These are phyloP conservation scores for Perizoma affinitatum DNA, from an alignment of 2,888 invertebrate genomes.

Conservation along the genomic window DNA sequence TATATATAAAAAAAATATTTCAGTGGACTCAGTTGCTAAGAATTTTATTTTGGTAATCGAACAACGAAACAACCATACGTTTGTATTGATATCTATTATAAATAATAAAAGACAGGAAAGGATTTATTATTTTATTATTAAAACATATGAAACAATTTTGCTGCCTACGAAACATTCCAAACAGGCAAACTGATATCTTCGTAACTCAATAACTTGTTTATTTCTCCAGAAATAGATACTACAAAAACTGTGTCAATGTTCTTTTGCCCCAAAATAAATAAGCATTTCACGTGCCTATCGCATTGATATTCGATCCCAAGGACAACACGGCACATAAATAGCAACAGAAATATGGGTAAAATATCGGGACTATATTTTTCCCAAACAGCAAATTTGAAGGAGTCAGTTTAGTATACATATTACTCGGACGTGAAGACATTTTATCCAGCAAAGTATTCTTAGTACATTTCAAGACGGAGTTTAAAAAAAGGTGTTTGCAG, in stretches of 20 bases:
- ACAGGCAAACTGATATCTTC: no score
- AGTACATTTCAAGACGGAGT: no score
- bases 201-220: conserved; percentile 13
- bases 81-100: no score
- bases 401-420: conserved; percentile 17
- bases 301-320: conserved; percentile 34
- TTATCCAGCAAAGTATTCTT: background rate
- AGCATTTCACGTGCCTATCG: conserved; percentile 9
- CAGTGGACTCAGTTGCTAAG: no score
- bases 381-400: conserved; percentile 18
- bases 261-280: conserved; percentile 15
- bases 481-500: no score
- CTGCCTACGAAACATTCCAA: no score
- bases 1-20: no score
- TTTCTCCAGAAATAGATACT: conserved; percentile 2
- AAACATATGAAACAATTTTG: no score
- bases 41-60: no score
- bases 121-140: no score
- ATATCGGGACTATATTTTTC: conserved; percentile 29
- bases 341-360: conserved; percentile 31
- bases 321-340: conserved; percentile 22
- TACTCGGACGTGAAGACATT: conserved; percentile 9
- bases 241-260: conserved; percentile 4
- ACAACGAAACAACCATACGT: no score
- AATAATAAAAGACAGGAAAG: no score